phyloP scores from a whole-genome alignment of 2,113 vertebrate genomes.

The Butorides virescens region DNA sequence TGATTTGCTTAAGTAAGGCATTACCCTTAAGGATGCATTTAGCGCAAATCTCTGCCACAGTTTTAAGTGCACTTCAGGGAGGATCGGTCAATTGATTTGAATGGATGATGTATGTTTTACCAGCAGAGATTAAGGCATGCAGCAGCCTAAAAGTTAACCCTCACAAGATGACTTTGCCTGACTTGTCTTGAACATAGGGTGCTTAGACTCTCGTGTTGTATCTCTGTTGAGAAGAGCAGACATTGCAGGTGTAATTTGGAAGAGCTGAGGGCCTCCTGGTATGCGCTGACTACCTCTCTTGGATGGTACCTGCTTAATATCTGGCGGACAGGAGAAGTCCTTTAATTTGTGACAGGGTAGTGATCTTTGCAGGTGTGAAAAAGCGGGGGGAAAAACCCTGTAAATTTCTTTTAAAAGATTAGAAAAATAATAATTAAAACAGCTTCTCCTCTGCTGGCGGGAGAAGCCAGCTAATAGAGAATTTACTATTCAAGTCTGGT shows the following conservation, averaged over 20 bases:
- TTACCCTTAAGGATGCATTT: not conserved
- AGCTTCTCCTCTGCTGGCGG: not conserved
- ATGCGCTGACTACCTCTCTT: not conserved
- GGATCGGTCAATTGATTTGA: not conserved
- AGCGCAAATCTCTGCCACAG: not conserved
- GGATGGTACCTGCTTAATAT: not conserved
- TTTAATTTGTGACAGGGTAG: not conserved
- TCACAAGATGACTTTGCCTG: not conserved
- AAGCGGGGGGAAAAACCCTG: not conserved
- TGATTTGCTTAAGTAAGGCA: not conserved
- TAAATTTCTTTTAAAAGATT: not conserved
- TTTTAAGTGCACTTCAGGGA: not conserved
- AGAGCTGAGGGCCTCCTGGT: not conserved
- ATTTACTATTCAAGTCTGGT: not conserved
- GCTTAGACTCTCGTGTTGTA: not conserved
- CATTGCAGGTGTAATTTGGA: not conserved
- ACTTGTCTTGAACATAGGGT: not conserved
- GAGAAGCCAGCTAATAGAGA: not conserved
- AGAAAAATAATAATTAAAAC: not conserved
- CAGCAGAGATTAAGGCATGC: not conserved
- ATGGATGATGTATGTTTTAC: not conserved
- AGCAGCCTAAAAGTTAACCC: not conserved
- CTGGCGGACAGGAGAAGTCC: not conserved
- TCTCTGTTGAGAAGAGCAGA: not conserved
- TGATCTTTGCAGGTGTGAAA: not conserved